These are phyloP conservation scores for Lithophane socia DNA, from an alignment of 2,888 invertebrate species.

Conservation along the genomic window DNA sequence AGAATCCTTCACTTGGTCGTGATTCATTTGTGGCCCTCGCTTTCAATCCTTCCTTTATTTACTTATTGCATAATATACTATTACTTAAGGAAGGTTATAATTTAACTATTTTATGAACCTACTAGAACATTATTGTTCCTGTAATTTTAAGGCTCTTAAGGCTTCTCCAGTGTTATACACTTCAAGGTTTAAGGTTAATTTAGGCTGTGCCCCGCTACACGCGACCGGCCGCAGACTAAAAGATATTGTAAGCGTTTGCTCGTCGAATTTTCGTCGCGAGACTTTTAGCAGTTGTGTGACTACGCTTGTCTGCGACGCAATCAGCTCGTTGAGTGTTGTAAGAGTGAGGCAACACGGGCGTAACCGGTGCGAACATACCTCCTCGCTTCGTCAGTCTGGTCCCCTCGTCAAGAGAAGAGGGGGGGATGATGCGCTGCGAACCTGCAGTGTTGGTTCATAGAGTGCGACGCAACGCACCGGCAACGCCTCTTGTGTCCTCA, in stretches of 20 bases:
- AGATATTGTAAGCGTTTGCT: not conserved
- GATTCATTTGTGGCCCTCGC: too few species aligned
- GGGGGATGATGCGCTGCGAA: not conserved
- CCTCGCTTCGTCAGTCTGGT: not conserved
- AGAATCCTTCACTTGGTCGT: too few species aligned
- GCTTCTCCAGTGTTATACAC: too few species aligned
- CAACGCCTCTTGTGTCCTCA: not conserved
- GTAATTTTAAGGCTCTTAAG: too few species aligned
- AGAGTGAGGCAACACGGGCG: not conserved
- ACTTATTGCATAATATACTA: too few species aligned
- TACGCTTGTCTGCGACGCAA: slow-evolving; percentile 3
- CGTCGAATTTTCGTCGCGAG: not conserved
- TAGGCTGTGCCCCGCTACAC: not conserved
- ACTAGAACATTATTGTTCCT: too few species aligned
- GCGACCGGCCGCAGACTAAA: not conserved
- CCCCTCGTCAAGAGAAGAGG: too few species aligned
- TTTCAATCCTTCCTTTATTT: too few species aligned
- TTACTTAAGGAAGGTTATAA: too few species aligned
- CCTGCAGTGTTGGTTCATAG: not conserved
- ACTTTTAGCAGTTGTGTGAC: not conserved
- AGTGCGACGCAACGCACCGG: not conserved
- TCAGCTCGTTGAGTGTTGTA: not conserved
- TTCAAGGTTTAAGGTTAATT: not conserved
- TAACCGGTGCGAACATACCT: not conserved
- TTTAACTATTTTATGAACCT: too few species aligned